Base-by-base conservation (phyloP, 2,797 vertebrate genomes). In the Sebastiscus albofasciatus region DNA sequence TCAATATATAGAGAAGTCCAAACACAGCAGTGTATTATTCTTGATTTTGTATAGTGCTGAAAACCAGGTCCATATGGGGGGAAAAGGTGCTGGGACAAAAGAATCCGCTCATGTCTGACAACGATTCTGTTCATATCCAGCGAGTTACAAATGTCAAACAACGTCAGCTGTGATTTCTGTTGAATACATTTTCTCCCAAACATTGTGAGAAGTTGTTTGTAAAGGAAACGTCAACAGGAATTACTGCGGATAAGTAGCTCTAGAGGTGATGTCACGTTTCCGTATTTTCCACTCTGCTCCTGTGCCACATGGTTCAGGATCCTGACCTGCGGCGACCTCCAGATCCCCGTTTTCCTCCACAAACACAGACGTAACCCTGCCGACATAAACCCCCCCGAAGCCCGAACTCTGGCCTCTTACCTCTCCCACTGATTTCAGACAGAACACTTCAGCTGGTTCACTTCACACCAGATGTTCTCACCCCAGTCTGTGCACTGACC, bases 61-160 rank as follows among this genome's bases (percentile, higher is more conserved):
- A 85, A 75, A 89, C 22, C 59, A 84, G 64, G 61, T 67, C 80
- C 79, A 82, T 64, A 81, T 80, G 78, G 60, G 34, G 59, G 58
- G 56, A 22, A 81, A 81, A 69, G 69, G 80, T 71, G 64, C 67
- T 1, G 49, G 72, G 56, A 87, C 77, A 86, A 84, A 90, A 78
- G 67, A 86, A 86, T 82, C 31, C 31, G 27, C 70, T 76, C 46
- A 61, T 59, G 80, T 79, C 75, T 67, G 77, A 81, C 71, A 75
- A 68, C 59, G 56, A 68, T 77, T 79, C 42, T 39, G 34, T 80
- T 67, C 56, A 79, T 69, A 72, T 60, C 58, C 59, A 75, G 76
- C 54, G 73, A 70, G 60, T 85, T 78, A 20, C 59, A 66, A 79
- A 89, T 88, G 89, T 93, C 92, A 94, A 92, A 93, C 87, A 92